Evolutionary conservation across 92 coral and sea anemone species (phyloP).

Genomic region (Diadumene lineata): DNA sequence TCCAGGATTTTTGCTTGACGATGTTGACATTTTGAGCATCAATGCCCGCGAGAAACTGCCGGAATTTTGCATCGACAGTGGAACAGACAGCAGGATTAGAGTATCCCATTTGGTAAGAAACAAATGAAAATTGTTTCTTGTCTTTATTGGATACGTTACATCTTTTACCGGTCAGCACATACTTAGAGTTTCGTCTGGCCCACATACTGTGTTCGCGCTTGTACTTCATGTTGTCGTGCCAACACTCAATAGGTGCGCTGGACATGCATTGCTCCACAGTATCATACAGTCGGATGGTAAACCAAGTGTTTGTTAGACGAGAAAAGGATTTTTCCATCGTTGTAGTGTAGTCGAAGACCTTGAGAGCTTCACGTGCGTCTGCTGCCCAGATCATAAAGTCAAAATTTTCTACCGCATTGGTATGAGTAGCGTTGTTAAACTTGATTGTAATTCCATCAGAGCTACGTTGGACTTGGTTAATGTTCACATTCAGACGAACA

Average conservation of each 20-base stretch:
- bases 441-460: too few relatives aligned
- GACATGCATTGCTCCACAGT: constrained; percentile 28
- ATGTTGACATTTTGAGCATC: constrained; percentile 17
- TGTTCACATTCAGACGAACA: too few relatives aligned
- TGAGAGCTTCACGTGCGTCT: constrained; percentile 13
- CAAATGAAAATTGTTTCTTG: constrained; percentile 15
- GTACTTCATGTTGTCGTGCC: constrained; percentile 21
- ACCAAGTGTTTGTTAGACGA: constrained; percentile 34
- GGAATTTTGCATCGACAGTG: background rate
- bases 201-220: constrained; percentile 44
- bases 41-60: constrained; percentile 1
- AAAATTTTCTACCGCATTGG: too few relatives aligned
- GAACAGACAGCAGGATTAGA: background rate
- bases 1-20: constrained; percentile 24
- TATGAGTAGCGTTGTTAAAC: too few relatives aligned
- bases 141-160: constrained; percentile 19
- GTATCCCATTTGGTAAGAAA: constrained; percentile 42
- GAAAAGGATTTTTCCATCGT: constrained; percentile 20
- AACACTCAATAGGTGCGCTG: constrained; percentile 31
- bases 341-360: constrained; percentile 7
- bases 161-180: constrained; percentile 12
- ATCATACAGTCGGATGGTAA: constrained; percentile 28
- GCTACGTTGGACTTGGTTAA: too few relatives aligned
- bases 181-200: constrained; percentile 38
- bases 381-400: constrained; percentile 53